Evolutionary conservation across 2,888 invertebrate species (phyloP).

Genomic region (Synanthedon tipuliformis): DNA sequence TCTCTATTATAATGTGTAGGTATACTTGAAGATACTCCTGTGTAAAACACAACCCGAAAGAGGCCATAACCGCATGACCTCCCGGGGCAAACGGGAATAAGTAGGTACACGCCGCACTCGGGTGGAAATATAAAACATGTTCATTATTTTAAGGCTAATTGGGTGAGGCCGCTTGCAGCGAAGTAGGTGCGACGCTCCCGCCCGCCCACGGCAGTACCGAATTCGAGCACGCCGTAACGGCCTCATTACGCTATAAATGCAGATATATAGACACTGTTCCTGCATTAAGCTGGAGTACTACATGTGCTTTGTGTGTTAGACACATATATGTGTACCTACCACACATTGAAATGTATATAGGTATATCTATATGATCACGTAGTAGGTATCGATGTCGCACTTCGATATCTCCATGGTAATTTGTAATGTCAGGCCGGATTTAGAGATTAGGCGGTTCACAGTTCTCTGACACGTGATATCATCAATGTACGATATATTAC

Average conservation of each 20-base stretch:
- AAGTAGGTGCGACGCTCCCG: slow-evolving; percentile 50
- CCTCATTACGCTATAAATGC: slow-evolving; percentile 50
- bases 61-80: slow-evolving; percentile 54
- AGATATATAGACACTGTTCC: slow-evolving; percentile 57
- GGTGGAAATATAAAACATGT: slow-evolving; percentile 69
- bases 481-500: neutral
- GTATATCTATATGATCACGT: neutral
- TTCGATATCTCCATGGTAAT: neutral
- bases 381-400: neutral
- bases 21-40: slow-evolving; percentile 44
- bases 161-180: slow-evolving; percentile 65
- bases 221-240: slow-evolving; percentile 47
- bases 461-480: neutral
- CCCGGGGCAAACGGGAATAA: slow-evolving; percentile 63
- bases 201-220: slow-evolving; percentile 61
- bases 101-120: slow-evolving; percentile 61
- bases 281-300: slow-evolving; percentile 58
- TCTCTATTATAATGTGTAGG: slow-evolving; percentile 3
- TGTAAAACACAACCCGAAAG: slow-evolving; percentile 34
- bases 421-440: neutral
- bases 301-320: slow-evolving; percentile 7
- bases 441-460: neutral
- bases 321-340: neutral
- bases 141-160: slow-evolving; percentile 72
- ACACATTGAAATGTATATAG: no score